Evolutionary conservation across 2,113 vertebrate genomes (phyloP).

Genomic region (Cyanistes caeruleus): DNA sequence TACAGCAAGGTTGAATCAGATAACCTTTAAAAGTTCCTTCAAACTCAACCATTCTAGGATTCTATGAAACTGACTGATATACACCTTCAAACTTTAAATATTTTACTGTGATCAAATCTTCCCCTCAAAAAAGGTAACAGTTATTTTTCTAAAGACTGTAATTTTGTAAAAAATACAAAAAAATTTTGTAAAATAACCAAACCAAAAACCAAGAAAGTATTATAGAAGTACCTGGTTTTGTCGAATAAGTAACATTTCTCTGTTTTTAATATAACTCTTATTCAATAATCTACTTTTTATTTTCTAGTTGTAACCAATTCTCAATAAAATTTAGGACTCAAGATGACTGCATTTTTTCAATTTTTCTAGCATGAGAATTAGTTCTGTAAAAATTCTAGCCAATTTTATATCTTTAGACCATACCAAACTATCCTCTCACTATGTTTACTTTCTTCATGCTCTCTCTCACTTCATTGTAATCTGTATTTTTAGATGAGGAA

Average conservation of each 20-base stretch:
- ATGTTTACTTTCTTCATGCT: background rate
- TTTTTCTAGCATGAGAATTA: background rate
- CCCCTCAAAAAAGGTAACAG: background rate
- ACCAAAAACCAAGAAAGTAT: background rate
- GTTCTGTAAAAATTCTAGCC: background rate
- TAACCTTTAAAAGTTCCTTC: background rate
- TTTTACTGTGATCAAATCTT: background rate
- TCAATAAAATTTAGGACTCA: background rate
- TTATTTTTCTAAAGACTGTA: background rate
- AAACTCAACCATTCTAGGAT: background rate
- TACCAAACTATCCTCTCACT: background rate
- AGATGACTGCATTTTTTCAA: background rate
- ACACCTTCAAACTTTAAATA: slow-evolving; percentile 9
- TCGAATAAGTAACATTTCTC: background rate
- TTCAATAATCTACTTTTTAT: background rate
- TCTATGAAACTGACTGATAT: background rate
- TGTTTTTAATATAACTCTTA: background rate
- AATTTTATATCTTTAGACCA: background rate
- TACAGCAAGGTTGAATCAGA: background rate
- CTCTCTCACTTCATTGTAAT: background rate
- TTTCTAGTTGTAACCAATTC: background rate
- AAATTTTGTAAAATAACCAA: no score
- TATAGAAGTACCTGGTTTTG: background rate
- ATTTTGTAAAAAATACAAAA: background rate
- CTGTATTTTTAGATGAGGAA: background rate